A percentile compares a stretch with the other conserved stretches of the same genome.
Conservation (phyloP, 2,888 invertebrate genomes). For the Thecophora atra region DNA sequence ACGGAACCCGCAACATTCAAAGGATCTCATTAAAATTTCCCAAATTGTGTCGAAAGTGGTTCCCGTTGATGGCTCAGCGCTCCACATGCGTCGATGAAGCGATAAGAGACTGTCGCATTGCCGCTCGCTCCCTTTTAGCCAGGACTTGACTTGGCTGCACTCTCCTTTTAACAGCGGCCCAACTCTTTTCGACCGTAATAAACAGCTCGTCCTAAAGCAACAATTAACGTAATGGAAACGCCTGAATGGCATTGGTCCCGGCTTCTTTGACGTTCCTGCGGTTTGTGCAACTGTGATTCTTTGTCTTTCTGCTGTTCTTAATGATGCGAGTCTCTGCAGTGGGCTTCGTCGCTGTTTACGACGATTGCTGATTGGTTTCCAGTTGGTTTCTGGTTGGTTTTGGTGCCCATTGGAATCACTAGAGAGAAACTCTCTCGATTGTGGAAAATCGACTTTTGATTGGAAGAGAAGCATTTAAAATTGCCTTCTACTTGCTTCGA, state of each 20-base stretch:
- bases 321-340: neutral
- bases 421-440: too few species aligned
- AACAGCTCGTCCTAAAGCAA: too few species aligned
- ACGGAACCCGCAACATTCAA: too few species aligned
- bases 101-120: slow-evolving; percentile 1
- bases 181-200: neutral
- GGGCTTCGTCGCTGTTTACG: neutral
- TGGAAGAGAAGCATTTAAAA: too few species aligned
- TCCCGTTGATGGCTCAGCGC: too few species aligned
- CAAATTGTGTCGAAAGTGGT: too few species aligned
- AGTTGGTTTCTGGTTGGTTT: too few species aligned
- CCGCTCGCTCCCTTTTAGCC: neutral
- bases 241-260: neutral
- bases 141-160: neutral
- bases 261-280: neutral
- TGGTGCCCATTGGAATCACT: too few species aligned
- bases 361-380: too few species aligned
- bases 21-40: too few species aligned
- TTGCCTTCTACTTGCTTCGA: too few species aligned
- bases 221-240: slow-evolving; percentile 37
- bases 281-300: neutral
- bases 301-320: neutral
- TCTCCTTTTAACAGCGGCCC: neutral
- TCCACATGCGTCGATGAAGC: neutral
- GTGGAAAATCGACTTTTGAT: too few species aligned